Base-by-base conservation (phyloP, 2,888 invertebrate species). In the Lochmaea capreae region DNA sequence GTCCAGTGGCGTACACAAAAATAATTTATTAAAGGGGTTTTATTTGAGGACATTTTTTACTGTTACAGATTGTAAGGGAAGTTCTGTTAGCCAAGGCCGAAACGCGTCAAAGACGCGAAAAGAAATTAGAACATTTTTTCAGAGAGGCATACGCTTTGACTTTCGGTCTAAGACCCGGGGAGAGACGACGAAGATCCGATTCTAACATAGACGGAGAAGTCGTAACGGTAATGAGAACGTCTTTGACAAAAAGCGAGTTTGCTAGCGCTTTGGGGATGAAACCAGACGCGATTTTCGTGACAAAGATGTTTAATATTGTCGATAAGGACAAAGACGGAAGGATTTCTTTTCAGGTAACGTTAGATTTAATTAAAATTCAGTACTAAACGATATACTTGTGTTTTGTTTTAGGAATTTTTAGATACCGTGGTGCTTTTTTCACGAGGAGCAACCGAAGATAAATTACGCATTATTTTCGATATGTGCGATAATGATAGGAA, bases 401-500 rank as follows among this genome's bases (percentile, higher is more conserved):
- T 65, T 1, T 70, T 69, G 11, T 86, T 87, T 4, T 84, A 93
- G 91, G 98, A 98, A 87, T 98, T 98, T 86, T 88, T 98, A 67
- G 97, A 97, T 84, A 97, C 97, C 0, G 97, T 97, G 1, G 94
- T 97, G 0, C 87, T 97, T 2, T 97, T 97, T 85, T 96, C 97
- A 0, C 92, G 95, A 0, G 97, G 97, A 8, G 95, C 95, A 81
- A 97, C 97, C 0, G 97, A 97, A 81, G 97, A 97, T 84, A 97
- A 97, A 83, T 88, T 98, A 49, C 90, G 97, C 6, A 97, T 98
- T 46, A 96, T 98, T 78, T 98, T 98, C 84, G 97, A 98, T 86
- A 98, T 98, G 98, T 98, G 98, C 83, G 98, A 98, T 85, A 95
- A 97, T 81, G 96, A 98, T 84, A 92, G 96, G 16, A 97, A 97